phyloP scores from a whole-genome alignment of 2,797 vertebrate genomes.

The Synaphobranchus kaupii region DNA sequence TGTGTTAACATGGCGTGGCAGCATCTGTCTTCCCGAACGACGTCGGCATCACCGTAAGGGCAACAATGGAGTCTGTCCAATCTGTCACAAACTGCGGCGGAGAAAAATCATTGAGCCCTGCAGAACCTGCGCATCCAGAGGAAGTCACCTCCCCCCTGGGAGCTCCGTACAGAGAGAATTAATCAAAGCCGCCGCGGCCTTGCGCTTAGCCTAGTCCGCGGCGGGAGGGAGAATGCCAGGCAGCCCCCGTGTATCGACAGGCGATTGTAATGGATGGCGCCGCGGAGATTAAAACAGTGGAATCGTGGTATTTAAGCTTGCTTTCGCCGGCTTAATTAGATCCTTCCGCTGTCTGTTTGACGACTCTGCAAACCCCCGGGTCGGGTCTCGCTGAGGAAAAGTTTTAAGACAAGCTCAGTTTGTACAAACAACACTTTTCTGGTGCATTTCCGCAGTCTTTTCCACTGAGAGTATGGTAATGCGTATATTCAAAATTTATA shows the following conservation, averaged over 20 bases:
- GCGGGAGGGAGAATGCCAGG: slow-evolving; percentile 44
- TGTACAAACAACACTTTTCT: background rate
- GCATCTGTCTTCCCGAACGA: slow-evolving; percentile 6
- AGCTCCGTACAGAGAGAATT: slow-evolving; percentile 60
- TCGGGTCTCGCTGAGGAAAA: background rate
- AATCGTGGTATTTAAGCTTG: slow-evolving; percentile 60
- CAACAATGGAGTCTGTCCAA: slow-evolving; percentile 4
- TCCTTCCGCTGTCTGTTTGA: slow-evolving; percentile 62
- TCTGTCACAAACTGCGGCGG: background rate
- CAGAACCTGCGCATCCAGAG: background rate
- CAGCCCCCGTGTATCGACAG: slow-evolving; percentile 47
- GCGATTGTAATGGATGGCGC: slow-evolving; percentile 58
- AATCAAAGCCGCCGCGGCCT: slow-evolving; percentile 57
- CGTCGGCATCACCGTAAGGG: background rate
- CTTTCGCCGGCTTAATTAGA: slow-evolving; percentile 66
- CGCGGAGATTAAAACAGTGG: slow-evolving; percentile 60
- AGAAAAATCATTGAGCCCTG: background rate
- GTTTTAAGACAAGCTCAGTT: background rate
- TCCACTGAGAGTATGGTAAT: background rate
- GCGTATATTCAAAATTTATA: background rate
- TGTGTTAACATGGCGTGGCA: background rate
- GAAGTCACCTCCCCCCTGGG: slow-evolving; percentile 54
- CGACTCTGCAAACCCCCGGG: slow-evolving; percentile 50
- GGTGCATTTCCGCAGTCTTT: background rate
- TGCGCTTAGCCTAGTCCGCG: slow-evolving; percentile 56